Evolutionary conservation across 2,888 invertebrate species (phyloP).

Genomic region (Sclerodermus sp.): DNA sequence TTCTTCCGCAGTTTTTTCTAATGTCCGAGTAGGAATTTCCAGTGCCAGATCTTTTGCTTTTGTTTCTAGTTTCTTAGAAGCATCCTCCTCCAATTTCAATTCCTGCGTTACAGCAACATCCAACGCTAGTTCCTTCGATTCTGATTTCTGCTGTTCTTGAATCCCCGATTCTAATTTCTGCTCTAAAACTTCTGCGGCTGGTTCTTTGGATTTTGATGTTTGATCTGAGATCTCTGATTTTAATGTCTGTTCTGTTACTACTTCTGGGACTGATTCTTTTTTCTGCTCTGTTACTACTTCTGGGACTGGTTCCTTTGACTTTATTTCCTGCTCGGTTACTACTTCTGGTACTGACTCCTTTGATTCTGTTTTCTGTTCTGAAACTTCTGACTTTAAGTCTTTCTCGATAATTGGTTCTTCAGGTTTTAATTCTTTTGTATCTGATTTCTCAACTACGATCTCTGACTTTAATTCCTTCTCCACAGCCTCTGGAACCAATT

Average conservation of each 20-base stretch:
- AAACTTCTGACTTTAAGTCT: background rate
- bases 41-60: no score
- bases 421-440: conserved; percentile 1
- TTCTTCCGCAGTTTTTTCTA: no score
- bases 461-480: conserved; percentile 6
- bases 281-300: background rate
- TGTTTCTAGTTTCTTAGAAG: no score
- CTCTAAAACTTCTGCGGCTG: no score
- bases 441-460: background rate
- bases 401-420: background rate
- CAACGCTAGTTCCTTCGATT: no score
- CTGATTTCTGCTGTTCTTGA: no score
- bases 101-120: no score
- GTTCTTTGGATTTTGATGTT: no score
- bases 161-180: no score
- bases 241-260: conserved; percentile 3
- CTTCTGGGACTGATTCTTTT: background rate
- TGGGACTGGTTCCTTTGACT: no score
- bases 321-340: conserved; percentile 4
- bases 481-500: conserved; percentile 9
- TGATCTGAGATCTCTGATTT: no score
- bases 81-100: no score
- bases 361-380: background rate
- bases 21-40: conserved; percentile 1
- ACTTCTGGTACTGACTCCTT: background rate